phyloP scores from a whole-genome alignment of 2,888 invertebrate species.

The Anoplius nigerrimus region DNA sequence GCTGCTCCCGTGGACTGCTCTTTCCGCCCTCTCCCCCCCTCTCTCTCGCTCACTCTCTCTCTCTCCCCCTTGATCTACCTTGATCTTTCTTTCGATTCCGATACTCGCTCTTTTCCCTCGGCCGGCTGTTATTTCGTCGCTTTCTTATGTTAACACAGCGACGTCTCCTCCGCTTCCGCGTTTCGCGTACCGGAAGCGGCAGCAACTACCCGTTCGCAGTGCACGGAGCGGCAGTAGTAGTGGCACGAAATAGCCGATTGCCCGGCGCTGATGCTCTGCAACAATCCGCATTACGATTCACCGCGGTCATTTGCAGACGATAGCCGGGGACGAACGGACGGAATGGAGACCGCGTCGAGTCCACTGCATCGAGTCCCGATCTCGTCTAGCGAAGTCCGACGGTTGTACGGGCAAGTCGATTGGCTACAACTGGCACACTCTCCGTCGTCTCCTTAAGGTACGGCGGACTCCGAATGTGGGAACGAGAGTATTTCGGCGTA shows the following conservation, averaged over 20 bases:
- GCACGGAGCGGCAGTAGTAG: background rate
- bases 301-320: background rate
- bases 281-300: slow-evolving; percentile 5
- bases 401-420: background rate
- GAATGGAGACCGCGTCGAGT: background rate
- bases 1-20: too few species aligned
- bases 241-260: background rate
- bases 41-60: too few species aligned
- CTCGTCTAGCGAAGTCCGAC: slow-evolving; percentile 20
- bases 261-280: background rate
- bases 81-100: too few species aligned
- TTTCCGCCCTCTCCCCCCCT: too few species aligned
- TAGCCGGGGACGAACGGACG: background rate
- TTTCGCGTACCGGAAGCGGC: slow-evolving; percentile 1
- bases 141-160: background rate
- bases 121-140: background rate
- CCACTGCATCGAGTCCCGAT: slow-evolving; percentile 17
- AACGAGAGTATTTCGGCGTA: too few species aligned
- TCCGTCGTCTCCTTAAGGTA: background rate
- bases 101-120: background rate
- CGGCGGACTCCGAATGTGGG: too few species aligned
- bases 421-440: background rate
- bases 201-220: background rate
- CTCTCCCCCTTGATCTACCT: too few species aligned
- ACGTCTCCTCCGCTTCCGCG: background rate